Evolutionary conservation across 2,888 invertebrate genomes (phyloP).

Genomic region (Stenotaenia linearis): DNA sequence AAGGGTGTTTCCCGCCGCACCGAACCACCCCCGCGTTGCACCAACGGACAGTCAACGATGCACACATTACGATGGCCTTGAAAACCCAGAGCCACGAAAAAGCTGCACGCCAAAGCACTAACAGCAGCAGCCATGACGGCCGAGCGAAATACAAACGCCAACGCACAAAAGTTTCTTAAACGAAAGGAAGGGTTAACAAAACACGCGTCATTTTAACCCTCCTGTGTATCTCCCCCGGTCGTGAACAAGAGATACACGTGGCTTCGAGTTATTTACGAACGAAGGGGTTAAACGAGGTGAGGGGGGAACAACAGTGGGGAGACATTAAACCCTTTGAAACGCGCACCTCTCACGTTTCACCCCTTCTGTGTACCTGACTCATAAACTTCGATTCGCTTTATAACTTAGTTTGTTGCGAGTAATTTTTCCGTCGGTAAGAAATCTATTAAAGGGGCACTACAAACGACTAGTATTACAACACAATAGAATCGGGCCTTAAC

Average conservation of each 20-base stretch:
- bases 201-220: background rate
- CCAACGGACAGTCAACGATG: constrained; percentile 19
- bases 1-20: constrained; percentile 4
- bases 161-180: constrained; percentile 19
- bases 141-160: background rate
- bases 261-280: constrained; percentile 9
- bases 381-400: constrained; percentile 19
- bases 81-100: constrained; percentile 3
- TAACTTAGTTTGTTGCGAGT: background rate
- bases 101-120: background rate
- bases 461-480: background rate
- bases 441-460: background rate
- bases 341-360: constrained; percentile 3
- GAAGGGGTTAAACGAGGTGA: constrained; percentile 20
- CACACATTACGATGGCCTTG: constrained; percentile 1
- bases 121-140: constrained; percentile 21
- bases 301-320: constrained; percentile 1
- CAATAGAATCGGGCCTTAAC: background rate
- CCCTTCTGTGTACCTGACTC: background rate
- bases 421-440: background rate
- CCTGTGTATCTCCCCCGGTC: constrained; percentile 3
- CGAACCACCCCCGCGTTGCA: background rate
- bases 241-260: constrained; percentile 17
- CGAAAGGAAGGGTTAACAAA: background rate
- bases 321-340: constrained; percentile 18